phyloP scores from a whole-genome alignment of 2,888 invertebrate genomes.

The Drosophila algonquin region DNA sequence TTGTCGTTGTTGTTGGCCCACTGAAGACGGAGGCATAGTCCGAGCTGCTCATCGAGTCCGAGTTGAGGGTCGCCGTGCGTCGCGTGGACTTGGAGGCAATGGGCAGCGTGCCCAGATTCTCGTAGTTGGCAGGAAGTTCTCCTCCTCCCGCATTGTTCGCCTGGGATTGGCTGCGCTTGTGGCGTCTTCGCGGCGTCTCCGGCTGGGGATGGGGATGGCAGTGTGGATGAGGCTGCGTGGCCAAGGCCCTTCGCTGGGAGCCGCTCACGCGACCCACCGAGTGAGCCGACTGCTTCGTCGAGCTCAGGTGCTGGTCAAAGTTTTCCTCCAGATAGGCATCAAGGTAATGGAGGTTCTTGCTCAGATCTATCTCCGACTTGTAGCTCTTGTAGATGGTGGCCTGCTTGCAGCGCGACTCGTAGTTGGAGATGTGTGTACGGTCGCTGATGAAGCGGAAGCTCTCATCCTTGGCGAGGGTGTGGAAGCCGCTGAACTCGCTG shows the following conservation, averaged over 20 bases:
- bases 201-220: constrained; percentile 13
- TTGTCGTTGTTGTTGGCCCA: constrained; percentile 62
- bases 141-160: constrained; percentile 46
- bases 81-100: constrained; percentile 47
- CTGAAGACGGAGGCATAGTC: constrained; percentile 84
- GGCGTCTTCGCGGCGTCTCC: constrained; percentile 49
- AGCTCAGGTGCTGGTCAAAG: constrained; percentile 80
- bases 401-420: constrained; percentile 81
- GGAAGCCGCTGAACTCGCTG: constrained; percentile 73
- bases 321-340: constrained; percentile 84
- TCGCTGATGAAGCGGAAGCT: constrained; percentile 83
- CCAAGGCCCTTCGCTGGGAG: constrained; percentile 56
- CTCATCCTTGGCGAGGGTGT: constrained; percentile 80
- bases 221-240: constrained; percentile 38
- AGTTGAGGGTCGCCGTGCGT: constrained; percentile 49
- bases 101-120: constrained; percentile 76
- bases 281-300: constrained; percentile 74
- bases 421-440: constrained; percentile 79
- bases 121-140: constrained; percentile 61
- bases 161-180: constrained; percentile 80
- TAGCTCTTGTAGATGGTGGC: constrained; percentile 83
- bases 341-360: constrained; percentile 83
- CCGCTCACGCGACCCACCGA: constrained; percentile 79
- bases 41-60: constrained; percentile 83
- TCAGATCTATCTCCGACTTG: constrained; percentile 84